Percentiles rank a stretch among this genome's conserved stretches.
phyloP scores from a whole-genome alignment of 2,888 invertebrate genomes.

The Scelioninae gen. 2 region DNA sequence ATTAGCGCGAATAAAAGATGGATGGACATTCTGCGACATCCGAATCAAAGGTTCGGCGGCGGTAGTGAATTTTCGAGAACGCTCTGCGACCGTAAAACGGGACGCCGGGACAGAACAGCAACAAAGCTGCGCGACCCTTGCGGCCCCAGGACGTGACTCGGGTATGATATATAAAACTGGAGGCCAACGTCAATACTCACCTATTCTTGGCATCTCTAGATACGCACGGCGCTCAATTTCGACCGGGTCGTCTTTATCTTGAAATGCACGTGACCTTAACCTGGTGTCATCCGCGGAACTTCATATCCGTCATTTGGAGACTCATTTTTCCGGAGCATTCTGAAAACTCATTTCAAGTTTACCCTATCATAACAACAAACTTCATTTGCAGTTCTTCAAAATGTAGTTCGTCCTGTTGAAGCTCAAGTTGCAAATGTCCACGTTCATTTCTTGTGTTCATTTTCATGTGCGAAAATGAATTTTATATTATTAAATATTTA shows the following conservation, averaged over 20 bases:
- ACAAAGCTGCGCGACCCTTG: constrained; percentile 59
- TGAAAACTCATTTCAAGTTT: not conserved
- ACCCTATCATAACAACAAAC: constrained; percentile 17
- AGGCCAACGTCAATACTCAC: constrained; percentile 51
- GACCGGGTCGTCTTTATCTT: constrained; percentile 23
- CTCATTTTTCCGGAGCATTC: not conserved
- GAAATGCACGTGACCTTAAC: constrained; percentile 68
- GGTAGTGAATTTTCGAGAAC: constrained; percentile 50
- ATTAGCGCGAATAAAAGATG: constrained; percentile 53
- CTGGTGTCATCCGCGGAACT: constrained; percentile 62
- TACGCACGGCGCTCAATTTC: constrained; percentile 38
- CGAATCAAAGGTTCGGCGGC: constrained; percentile 49
- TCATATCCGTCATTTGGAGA: constrained; percentile 38
- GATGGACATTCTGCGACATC: constrained; percentile 35
- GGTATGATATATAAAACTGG: constrained; percentile 70
- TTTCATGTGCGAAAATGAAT: too few relatives aligned
- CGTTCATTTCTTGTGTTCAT: too few relatives aligned
- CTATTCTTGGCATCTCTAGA: constrained; percentile 35
- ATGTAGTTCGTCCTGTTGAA: not conserved
- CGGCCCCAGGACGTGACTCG: constrained; percentile 74
- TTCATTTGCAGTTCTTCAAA: constrained; percentile 13
- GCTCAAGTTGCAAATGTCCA: too few relatives aligned
- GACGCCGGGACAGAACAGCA: constrained; percentile 40
- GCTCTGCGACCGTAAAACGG: constrained; percentile 47
- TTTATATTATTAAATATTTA: too few relatives aligned